These are phyloP conservation scores for Fistularia commersonii DNA, from an alignment of 2,797 vertebrate species.

Conservation along the genomic window DNA sequence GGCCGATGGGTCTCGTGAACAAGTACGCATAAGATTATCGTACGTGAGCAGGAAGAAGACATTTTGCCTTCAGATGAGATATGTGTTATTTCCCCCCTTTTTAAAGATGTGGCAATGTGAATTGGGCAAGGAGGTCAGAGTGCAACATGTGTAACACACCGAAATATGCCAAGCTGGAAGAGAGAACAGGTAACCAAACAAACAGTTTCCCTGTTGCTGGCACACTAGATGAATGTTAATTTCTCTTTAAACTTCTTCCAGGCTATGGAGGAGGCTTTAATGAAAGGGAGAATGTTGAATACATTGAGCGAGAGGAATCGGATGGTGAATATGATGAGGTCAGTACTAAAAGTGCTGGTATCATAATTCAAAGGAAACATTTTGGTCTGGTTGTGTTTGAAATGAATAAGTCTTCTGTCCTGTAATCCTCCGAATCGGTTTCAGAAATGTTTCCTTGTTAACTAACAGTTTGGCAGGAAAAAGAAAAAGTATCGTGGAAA, in stretches of 20 bases:
- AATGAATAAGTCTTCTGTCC: neutral
- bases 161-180: slow-evolving; percentile 97
- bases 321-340: slow-evolving; percentile 99
- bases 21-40: no score
- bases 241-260: slow-evolving; percentile 34
- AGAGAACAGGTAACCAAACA: slow-evolving; percentile 85
- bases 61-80: no score
- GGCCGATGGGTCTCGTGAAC: no score
- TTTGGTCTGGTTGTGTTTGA: neutral
- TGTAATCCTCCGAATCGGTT: no score
- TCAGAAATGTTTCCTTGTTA: neutral
- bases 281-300: slow-evolving; percentile 95
- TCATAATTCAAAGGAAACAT: neutral
- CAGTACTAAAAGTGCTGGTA: slow-evolving; percentile 15
- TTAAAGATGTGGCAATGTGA: slow-evolving; percentile 94
- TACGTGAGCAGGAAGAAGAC: no score
- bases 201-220: no score
- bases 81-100: neutral
- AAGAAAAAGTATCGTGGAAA: slow-evolving; percentile 97
- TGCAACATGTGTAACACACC: slow-evolving; percentile 99
- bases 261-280: slow-evolving; percentile 98
- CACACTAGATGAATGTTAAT: neutral
- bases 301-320: slow-evolving; percentile 96
- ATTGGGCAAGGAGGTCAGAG: slow-evolving; percentile 96
- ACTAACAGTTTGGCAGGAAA: slow-evolving; percentile 91